Evolutionary conservation across 2,797 vertebrate species (phyloP).

Genomic region (Tamandua tetradactyla): DNA sequence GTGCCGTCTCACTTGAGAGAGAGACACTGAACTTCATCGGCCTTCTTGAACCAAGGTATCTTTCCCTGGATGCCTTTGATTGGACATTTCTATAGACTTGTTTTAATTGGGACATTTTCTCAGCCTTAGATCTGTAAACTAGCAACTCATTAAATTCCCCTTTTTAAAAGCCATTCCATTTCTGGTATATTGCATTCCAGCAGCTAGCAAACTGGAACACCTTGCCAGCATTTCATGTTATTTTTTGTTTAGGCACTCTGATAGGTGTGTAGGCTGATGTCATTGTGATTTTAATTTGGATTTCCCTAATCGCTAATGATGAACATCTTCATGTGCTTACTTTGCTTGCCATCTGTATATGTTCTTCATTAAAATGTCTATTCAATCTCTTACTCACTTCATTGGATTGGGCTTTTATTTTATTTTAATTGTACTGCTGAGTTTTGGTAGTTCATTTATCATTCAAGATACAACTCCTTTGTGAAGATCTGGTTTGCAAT

Average conservation of each 20-base stretch:
- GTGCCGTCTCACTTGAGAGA: no score
- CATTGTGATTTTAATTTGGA: background rate
- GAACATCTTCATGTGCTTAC: background rate
- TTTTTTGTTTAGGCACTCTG: background rate
- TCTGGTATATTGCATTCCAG: no score
- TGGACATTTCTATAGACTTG: no score
- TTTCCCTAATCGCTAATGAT: background rate
- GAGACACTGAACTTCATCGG: no score
- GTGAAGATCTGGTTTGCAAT: background rate
- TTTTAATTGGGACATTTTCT: no score
- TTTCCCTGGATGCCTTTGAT: no score
- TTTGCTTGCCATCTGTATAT: background rate
- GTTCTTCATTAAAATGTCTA: background rate
- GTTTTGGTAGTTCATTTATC: background rate
- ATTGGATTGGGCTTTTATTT: background rate
- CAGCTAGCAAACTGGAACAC: no score
- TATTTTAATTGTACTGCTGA: background rate
- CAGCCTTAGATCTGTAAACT: no score
- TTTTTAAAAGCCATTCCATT: no score
- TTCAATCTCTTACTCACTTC: background rate
- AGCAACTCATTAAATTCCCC: no score
- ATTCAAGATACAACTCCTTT: background rate
- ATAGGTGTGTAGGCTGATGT: background rate
- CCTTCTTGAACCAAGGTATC: no score
- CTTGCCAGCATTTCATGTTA: background rate